These are phyloP conservation scores for Dryoscopus gambensis DNA, from an alignment of 2,113 vertebrate genomes.

Conservation along the genomic window DNA sequence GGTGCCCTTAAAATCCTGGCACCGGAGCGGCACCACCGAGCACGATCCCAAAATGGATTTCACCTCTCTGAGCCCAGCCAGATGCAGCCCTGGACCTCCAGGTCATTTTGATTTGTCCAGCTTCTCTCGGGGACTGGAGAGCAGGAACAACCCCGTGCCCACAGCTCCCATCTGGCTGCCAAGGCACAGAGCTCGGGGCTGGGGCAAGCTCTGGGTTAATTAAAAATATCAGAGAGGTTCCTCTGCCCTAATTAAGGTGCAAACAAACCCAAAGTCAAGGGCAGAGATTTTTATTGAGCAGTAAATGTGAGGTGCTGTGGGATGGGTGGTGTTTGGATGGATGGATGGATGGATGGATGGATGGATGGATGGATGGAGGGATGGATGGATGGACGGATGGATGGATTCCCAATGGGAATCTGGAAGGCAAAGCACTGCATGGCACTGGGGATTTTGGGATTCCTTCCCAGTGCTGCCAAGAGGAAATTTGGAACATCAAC, in stretches of 20 bases:
- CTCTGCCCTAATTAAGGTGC: too few relatives aligned
- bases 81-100: background rate
- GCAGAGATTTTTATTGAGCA: background rate
- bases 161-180: background rate
- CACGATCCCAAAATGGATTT: background rate
- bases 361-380: background rate
- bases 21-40: background rate
- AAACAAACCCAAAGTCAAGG: fast-evolving
- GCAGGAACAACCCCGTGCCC: background rate
- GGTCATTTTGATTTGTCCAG: background rate
- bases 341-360: too few relatives aligned
- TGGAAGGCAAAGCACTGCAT: background rate
- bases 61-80: background rate
- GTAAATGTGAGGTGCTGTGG: background rate
- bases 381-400: background rate
- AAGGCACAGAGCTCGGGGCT: background rate
- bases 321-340: background rate
- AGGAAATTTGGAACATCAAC: background rate
- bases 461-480: background rate
- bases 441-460: background rate
- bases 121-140: background rate
- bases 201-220: background rate
- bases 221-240: background rate
- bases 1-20: conserved; percentile 20
- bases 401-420: background rate